Conservation (phyloP, 2,888 invertebrate genomes). For the Cephalotes varians region DNA sequence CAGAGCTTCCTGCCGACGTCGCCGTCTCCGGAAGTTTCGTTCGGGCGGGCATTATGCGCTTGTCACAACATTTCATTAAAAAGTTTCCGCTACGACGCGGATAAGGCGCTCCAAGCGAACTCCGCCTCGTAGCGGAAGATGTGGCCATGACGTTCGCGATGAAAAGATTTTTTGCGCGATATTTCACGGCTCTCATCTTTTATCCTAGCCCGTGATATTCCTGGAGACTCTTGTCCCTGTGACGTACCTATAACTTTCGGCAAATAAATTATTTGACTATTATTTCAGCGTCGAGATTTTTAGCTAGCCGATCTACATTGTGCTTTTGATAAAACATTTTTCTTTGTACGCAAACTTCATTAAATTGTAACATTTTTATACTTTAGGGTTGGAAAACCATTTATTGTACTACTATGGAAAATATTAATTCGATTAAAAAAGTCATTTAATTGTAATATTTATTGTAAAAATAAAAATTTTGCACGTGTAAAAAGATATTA, state of each 20-base stretch:
- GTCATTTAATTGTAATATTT: not conserved
- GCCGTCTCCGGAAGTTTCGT: slow-evolving; percentile 57
- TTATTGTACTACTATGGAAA: not conserved
- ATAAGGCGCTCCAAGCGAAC: slow-evolving; percentile 61
- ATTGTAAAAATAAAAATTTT: not conserved
- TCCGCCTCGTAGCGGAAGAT: slow-evolving; percentile 32
- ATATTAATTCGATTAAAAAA: not conserved
- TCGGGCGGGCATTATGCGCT: slow-evolving; percentile 69
- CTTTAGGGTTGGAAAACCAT: not conserved
- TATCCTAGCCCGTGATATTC: not conserved
- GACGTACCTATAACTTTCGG: not conserved
- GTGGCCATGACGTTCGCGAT: slow-evolving; percentile 37
- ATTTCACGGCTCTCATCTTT: slow-evolving; percentile 42
- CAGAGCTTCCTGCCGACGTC: slow-evolving; percentile 68
- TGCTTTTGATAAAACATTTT: not conserved
- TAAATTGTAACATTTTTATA: not conserved
- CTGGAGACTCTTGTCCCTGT: slow-evolving; percentile 25
- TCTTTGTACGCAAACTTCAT: not conserved
- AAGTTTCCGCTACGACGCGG: slow-evolving; percentile 64
- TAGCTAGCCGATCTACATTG: not conserved
- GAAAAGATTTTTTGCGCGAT: slow-evolving; percentile 45
- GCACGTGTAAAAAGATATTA: not conserved
- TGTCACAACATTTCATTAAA: slow-evolving; percentile 79
- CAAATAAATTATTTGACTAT: slow-evolving; percentile 19
- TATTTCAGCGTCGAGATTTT: slow-evolving; percentile 6